A percentile compares a stretch with the other conserved stretches of the same genome.
phyloP scores from a whole-genome alignment of 2,888 invertebrate species.

The Graphium colonna region DNA sequence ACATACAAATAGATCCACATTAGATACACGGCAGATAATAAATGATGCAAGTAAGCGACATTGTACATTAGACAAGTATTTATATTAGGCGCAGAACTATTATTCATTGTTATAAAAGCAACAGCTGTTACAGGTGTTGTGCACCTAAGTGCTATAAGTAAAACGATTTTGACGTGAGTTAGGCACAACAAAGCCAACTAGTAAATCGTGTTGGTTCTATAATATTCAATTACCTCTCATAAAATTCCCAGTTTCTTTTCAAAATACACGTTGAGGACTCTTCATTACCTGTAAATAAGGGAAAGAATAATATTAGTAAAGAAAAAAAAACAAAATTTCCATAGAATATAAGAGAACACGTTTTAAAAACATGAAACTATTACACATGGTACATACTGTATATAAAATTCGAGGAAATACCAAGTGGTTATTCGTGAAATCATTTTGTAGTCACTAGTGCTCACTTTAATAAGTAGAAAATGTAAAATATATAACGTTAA shows the following conservation, averaged over 20 bases:
- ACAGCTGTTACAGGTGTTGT: not conserved
- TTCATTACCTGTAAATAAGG: constrained; percentile 60
- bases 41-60: not conserved
- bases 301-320: constrained; percentile 29
- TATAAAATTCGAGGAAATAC: too few species aligned
- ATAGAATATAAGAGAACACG: too few species aligned
- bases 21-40: not conserved
- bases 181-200: constrained; percentile 14
- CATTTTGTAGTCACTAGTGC: too few species aligned
- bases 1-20: not conserved
- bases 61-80: not conserved
- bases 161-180: constrained; percentile 18
- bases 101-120: not conserved
- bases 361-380: too few species aligned
- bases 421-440: too few species aligned
- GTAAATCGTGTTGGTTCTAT: constrained; percentile 2
- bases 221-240: constrained; percentile 57
- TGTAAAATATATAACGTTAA: too few species aligned
- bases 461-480: too few species aligned
- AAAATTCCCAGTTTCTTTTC: constrained; percentile 60
- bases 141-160: constrained; percentile 20
- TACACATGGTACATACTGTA: too few species aligned
- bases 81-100: not conserved
- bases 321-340: too few species aligned
- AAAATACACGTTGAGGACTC: constrained; percentile 56